A percentile compares a stretch with the other conserved stretches of the same genome.
Conservation (phyloP, 1,140 invertebrate genomes). For the Pantala flavescens region DNA sequence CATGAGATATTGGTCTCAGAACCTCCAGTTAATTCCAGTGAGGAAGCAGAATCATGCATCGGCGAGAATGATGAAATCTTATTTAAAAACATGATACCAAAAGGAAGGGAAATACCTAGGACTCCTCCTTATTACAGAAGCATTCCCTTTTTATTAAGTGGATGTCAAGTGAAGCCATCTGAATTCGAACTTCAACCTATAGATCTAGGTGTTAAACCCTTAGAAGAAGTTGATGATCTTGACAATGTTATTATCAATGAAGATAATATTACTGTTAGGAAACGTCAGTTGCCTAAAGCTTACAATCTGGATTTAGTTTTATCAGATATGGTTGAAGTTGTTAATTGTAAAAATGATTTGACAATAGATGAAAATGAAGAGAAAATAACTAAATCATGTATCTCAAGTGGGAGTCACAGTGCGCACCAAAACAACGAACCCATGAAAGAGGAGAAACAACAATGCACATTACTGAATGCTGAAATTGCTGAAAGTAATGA, state of each 20-base stretch:
- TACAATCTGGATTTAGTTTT: too few relatives aligned
- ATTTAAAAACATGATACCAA: background rate
- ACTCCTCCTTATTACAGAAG: background rate
- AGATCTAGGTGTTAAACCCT: background rate
- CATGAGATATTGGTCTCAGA: background rate
- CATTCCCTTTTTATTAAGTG: background rate
- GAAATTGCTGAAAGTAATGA: too few relatives aligned
- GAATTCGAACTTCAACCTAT: background rate
- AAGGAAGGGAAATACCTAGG: background rate
- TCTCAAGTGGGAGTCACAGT: too few relatives aligned
- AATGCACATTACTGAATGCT: too few relatives aligned
- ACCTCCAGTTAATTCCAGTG: background rate
- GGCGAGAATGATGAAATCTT: background rate
- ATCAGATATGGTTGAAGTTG: too few relatives aligned
- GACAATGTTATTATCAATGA: background rate
- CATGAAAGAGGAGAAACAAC: too few relatives aligned
- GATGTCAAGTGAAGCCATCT: background rate
- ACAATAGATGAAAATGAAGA: too few relatives aligned
- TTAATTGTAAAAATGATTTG: too few relatives aligned
- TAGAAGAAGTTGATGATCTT: background rate
- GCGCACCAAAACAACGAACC: too few relatives aligned
- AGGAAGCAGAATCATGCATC: background rate
- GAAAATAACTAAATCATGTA: too few relatives aligned
- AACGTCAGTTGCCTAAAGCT: too few relatives aligned
- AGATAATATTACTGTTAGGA: too few relatives aligned